Evolutionary conservation across 2,888 invertebrate genomes (phyloP), one percentile per base, ranked within the genome.

Genomic region (Diogma glabrata): DNA sequence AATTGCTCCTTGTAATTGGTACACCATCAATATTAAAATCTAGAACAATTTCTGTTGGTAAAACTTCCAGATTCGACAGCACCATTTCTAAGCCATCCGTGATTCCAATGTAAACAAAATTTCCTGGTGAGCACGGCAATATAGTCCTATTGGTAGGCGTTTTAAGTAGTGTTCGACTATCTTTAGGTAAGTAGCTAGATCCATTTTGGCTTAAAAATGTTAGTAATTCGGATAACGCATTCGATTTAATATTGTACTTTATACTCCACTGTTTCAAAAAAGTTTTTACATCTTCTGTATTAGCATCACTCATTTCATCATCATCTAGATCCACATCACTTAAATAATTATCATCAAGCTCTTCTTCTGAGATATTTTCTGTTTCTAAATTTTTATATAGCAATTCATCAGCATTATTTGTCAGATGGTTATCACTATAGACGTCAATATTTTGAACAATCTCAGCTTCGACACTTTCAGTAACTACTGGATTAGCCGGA

Each of bases 21-120:
- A 46, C 24, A 22, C 46, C 46, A 24, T 46, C 46, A 24, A 46
- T 46, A n/a, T 46, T 46, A 23, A 43, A 43, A 43, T 43, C 43
- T 6, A 43, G 22, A 22, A 43, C 12, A 43, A 43, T 43, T 43
- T 46, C 14, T 5, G 23, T 9, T 46, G 46, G 46, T 10, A 33
- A 10, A 16, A n/a, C 3, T 33, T 33, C 33, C 16, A 10, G 16
- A 33, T 33, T 33, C 16, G 33, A 33, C 12, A 33, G 16, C 6
- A 33, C 16, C 33, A 6, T 33, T 33, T 33, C 10, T 33, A 33
- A 12, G 12, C 33, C 5, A 33, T 12, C 12, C 6, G 33, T 12
- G 12, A 33, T 33, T 14, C 10, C 33, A 33, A 33, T 33, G 16
- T 33, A 33, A 33, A 33, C 33, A 33, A 33, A 33, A 33, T 33